Evolutionary conservation across 2,888 invertebrate species (phyloP), one percentile per base, ranked within the genome.

Genomic region (Cyclophora punctaria): DNA sequence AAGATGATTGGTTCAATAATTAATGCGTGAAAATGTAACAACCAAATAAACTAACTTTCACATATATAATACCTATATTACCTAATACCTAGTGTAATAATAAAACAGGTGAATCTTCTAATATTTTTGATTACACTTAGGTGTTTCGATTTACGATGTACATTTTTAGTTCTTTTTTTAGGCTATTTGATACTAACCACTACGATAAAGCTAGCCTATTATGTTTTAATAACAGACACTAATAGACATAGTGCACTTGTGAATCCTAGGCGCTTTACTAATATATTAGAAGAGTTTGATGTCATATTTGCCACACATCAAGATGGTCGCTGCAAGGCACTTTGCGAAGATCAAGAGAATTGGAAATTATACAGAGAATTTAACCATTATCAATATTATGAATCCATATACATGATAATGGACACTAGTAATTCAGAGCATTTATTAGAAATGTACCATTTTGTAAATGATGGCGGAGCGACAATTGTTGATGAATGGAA

Each of bases 311-410:
- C 46, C 46, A 46, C 46, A 46, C 46, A 46, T 35, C 46, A 46
- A 46, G 46, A 46, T 46, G 46, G 46, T 46, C 46, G 46, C 46
- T 46, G 46, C 37, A 46, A 46, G 37, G 46, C 46, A 46, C 46
- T 46, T 46, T 46, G 46, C 46, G 46, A 46, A 46, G 46, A 46
- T 46, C 46, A 46, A 46, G 46, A 46, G 46, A 46, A 46, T 46
- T 46, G 35, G 46, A 46, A 46, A 46, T 37, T 46, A 46, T 46
- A 46, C 46, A 46, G 46, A 46, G 46, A 46, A 35, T 46, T 46
- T 46, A 46, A 46, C 46, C 46, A 35, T 46, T 35, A 46, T 46
- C 46, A 37, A 46, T 37, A 20, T 20, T 20, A 46, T 35, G 46
- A 46, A 46, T 46, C 35, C 46, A 37, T 46, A 46, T 20, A 46